These are phyloP conservation scores for Melanerpes formicivorus DNA, from an alignment of 2,113 vertebrate genomes.

Conservation along the genomic window DNA sequence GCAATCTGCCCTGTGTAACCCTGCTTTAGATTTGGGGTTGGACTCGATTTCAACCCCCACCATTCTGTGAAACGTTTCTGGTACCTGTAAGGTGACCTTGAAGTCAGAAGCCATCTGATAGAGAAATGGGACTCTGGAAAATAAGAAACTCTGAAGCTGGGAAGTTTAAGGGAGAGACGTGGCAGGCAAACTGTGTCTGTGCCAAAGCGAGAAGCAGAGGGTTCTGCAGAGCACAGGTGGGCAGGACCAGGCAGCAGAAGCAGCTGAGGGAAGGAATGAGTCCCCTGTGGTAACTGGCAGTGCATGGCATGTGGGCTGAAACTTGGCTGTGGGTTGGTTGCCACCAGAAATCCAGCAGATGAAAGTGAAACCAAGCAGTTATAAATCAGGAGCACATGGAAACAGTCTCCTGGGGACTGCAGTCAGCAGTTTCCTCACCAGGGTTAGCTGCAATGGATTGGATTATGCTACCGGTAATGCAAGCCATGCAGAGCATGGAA, in stretches of 20 bases:
- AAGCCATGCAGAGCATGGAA: constrained; percentile 25
- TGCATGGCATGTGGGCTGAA: background rate
- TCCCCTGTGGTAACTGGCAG: background rate
- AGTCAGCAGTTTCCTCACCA: constrained; percentile 61
- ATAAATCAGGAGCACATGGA: constrained; percentile 36
- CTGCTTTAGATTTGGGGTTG: too few relatives aligned
- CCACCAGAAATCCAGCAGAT: background rate
- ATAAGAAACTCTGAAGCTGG: background rate
- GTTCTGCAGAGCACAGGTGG: background rate
- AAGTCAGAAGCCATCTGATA: background rate
- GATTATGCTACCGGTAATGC: constrained; percentile 8
- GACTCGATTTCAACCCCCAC: too few relatives aligned
- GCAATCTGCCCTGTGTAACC: too few relatives aligned
- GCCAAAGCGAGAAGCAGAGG: background rate
- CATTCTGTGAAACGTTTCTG: background rate
- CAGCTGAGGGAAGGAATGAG: background rate
- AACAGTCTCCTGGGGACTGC: background rate
- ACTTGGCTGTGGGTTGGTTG: background rate
- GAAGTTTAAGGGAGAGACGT: background rate
- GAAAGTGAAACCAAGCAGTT: constrained; percentile 36
- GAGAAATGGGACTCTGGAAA: background rate
- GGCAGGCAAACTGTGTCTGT: background rate
- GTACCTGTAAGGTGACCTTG: background rate
- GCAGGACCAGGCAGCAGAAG: background rate
- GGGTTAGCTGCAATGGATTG: constrained; percentile 42